These are phyloP conservation scores for Aphelinus atriplicis DNA, from an alignment of 1,140 invertebrate genomes.

Conservation along the genomic window DNA sequence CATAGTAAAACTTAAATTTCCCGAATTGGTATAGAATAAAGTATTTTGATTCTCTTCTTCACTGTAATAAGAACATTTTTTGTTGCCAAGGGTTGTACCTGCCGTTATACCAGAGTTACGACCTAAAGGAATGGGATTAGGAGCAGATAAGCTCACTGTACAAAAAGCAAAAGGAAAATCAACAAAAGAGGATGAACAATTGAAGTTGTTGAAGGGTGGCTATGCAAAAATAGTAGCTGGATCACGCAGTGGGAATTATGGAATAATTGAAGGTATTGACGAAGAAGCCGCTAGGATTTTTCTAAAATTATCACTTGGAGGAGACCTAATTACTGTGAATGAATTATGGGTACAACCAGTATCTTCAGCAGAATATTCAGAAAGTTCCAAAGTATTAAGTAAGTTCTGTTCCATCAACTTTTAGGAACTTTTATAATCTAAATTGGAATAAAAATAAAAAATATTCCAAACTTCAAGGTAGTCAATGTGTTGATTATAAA, in stretches of 20 bases:
- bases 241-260: constrained; percentile 81
- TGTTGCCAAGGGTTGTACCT: constrained; percentile 65
- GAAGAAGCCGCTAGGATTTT: constrained; percentile 84
- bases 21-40: background rate
- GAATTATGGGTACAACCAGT: constrained; percentile 83
- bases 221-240: constrained; percentile 79
- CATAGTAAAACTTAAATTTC: too few relatives aligned
- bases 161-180: constrained; percentile 64
- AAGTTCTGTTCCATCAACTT: constrained; percentile 57
- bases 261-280: constrained; percentile 85
- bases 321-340: constrained; percentile 76
- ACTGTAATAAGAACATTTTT: constrained; percentile 38
- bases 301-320: constrained; percentile 80
- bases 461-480: background rate
- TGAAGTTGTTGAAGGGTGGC: constrained; percentile 74
- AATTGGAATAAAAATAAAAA: background rate
- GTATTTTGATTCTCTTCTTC: background rate
- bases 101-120: constrained; percentile 72
- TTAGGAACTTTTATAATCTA: constrained; percentile 52
- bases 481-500: background rate
- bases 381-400: constrained; percentile 85
- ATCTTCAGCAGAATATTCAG: constrained; percentile 79
- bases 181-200: constrained; percentile 70
- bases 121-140: constrained; percentile 91
- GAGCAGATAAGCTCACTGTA: constrained; percentile 79